Evolutionary conservation across 2,113 vertebrate species (phyloP).

Genomic region (Caretta caretta): DNA sequence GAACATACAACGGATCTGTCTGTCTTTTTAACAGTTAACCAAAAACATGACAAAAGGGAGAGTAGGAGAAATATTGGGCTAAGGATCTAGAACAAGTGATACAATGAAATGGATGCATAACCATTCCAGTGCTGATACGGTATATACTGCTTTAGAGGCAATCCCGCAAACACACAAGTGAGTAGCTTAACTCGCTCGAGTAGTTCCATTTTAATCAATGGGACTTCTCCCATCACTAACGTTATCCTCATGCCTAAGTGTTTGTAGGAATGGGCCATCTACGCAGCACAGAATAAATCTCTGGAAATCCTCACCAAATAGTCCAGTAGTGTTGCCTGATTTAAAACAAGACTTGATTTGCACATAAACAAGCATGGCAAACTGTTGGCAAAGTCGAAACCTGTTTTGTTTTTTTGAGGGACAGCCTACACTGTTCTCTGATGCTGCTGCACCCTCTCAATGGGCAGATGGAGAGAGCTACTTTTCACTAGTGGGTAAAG

Average conservation of each 20-base stretch:
- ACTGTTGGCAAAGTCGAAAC: neutral
- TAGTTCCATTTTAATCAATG: neutral
- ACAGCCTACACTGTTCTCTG: neutral
- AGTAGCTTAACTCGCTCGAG: neutral
- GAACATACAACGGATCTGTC: neutral
- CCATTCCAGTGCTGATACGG: neutral
- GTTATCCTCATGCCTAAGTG: neutral
- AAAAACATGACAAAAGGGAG: neutral
- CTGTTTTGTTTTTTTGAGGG: neutral
- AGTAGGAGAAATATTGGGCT: neutral
- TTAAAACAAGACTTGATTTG: conserved; percentile 6
- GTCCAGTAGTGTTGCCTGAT: neutral
- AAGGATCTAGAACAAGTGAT: neutral
- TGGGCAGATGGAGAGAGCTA: neutral
- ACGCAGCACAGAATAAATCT: neutral
- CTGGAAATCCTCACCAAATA: neutral
- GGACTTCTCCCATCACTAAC: conserved; percentile 19
- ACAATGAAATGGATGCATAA: neutral
- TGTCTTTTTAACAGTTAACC: neutral
- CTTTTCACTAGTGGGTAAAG: neutral
- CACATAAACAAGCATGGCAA: neutral
- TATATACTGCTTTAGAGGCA: neutral
- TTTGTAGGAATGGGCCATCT: neutral
- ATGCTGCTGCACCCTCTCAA: neutral
- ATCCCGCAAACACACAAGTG: neutral